phyloP scores from a whole-genome alignment of 2,888 invertebrate species.

The Sepioteuthis lessoniana region DNA sequence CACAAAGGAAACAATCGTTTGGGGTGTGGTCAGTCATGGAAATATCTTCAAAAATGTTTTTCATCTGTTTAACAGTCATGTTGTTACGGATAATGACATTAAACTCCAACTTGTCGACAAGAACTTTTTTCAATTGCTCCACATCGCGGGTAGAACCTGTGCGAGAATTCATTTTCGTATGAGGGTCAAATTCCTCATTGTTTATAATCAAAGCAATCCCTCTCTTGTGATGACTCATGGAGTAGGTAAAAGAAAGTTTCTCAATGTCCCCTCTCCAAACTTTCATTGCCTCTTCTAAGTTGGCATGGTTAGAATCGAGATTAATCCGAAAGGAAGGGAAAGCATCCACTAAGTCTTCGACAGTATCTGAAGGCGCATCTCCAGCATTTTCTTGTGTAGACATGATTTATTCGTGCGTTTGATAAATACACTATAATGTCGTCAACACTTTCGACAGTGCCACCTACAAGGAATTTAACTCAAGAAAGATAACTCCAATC shows the following conservation, averaged over 20 bases:
- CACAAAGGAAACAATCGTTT: constrained; percentile 87
- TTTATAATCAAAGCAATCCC: background rate
- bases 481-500: no score
- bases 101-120: background rate
- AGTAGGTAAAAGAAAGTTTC: background rate
- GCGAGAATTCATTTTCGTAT: background rate
- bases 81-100: background rate
- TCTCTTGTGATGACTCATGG: background rate
- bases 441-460: background rate
- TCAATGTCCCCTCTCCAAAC: background rate
- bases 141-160: background rate
- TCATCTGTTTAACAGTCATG: background rate
- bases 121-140: background rate
- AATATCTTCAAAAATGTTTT: background rate
- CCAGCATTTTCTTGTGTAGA: background rate
- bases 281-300: background rate
- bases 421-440: background rate
- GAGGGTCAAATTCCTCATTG: background rate
- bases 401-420: background rate
- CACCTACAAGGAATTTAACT: background rate
- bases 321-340: background rate
- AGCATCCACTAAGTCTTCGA: background rate
- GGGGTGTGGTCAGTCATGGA: constrained; percentile 85
- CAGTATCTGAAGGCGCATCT: background rate
- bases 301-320: background rate